Conservation (phyloP, 1,140 invertebrate genomes). For the Forficula auricularia region DNA sequence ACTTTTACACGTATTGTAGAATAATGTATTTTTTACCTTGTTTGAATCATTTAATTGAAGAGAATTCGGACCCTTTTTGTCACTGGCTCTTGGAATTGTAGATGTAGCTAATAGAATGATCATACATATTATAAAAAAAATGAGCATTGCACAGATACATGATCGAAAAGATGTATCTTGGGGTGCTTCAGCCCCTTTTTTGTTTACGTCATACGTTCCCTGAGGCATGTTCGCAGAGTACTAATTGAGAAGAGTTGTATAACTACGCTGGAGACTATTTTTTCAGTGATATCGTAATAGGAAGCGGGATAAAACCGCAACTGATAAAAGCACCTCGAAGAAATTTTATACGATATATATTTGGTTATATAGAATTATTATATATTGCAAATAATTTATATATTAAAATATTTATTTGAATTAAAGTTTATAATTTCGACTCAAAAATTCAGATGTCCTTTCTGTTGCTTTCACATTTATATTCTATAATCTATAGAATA, state of each 20-base stretch:
- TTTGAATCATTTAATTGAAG: no score
- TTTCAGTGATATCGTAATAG: constrained; percentile 15
- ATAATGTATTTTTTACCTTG: no score
- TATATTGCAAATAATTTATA: no score
- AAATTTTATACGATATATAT: neutral
- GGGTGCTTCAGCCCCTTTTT: constrained; percentile 6
- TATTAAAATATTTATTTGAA: no score
- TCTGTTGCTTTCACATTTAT: no score
- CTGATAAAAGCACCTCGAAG: neutral
- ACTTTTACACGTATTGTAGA: no score
- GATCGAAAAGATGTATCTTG: constrained; percentile 18
- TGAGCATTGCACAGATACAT: constrained; percentile 16
- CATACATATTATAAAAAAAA: constrained; percentile 19
- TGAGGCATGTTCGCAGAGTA: constrained; percentile 12
- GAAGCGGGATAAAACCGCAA: neutral
- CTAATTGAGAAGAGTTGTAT: constrained; percentile 3
- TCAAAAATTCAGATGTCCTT: no score
- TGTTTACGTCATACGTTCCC: constrained; percentile 11
- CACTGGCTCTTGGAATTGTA: no score
- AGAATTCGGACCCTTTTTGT: no score
- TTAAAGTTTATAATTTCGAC: no score
- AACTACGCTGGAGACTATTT: constrained; percentile 14
- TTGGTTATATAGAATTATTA: no score
- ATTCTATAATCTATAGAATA: no score
- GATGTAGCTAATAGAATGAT: constrained; percentile 4